Base-by-base conservation (phyloP, 2,113 vertebrate species). In the Microcebus murinus region DNA sequence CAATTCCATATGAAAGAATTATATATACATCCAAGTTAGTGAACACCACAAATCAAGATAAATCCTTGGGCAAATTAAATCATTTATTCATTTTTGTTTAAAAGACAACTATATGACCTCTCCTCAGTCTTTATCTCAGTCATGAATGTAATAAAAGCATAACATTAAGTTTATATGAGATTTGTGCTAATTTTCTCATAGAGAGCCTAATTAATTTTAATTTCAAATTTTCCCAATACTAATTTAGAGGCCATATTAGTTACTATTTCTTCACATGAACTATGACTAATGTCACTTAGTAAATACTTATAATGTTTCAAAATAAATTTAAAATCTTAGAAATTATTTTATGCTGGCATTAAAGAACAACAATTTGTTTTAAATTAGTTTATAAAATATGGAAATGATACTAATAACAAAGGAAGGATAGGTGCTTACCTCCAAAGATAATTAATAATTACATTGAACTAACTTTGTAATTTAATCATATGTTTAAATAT, bases 121-220 rank as follows among this genome's bases (percentile, higher is more conserved):
- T 52, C 36, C 7, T 29, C 80, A 67, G 29, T 80, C 91, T 70
- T 80, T 34, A 63, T 71, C 63, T 70, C 4, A 63, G 17, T 77
- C 34, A 68, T 61, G 29, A 83, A 68, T 83, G 5, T 81, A 34
- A 42, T 68, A n/a, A n/a, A 88, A 74, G 39, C 68, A 70, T 42
- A 42, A n/a, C 34, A 31, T n/a, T 12, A 87, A 65, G 14, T 23
- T 87, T 85, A 77, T 12, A 3, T 71, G 94, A 80, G 15, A 42
- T 0, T 25, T 84, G 17, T 11, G 34, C 61, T 80, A 80, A 70
- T 52, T 55, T 93, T 93, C 42, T 93, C 80, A 65, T 57, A 90
- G 42, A 90, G 63, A 90, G 29, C 15, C 23, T 89, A 85, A 73
- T 79, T 85, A 85, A 80, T 73, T 79, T 85, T 84, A 80, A 71